Evolutionary conservation across 2,797 vertebrate species (phyloP), one percentile per base, ranked within the genome.

Genomic region (Eidolon dupreanum): DNA sequence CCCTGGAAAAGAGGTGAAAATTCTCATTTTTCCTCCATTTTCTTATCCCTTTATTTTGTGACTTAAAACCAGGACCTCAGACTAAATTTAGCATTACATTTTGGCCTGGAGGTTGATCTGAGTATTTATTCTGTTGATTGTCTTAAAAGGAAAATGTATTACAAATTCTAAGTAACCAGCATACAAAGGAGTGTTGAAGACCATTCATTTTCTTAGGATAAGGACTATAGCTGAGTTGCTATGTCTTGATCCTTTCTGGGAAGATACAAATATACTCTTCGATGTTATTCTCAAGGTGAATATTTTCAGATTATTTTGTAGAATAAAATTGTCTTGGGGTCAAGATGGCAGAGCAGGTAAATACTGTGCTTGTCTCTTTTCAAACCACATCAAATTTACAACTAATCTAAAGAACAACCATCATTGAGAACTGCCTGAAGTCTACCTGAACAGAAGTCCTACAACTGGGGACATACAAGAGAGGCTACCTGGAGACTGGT

Each of bases 61-160:
- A 87, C 8, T 4, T 8, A 2, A 87, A 90, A 86, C 41, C 53
- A 95, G 46, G 26, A 77, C 2, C 43, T 43, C 13, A 70, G 12
- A 63, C 46, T 79, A 59, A 93, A 17, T 31, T 85, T 55, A 24
- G 12, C n/a, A 63, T 90, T 83, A 33, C 13, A 38, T 74, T 85
- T 19, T 63, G 10, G 8, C 65, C 90, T 75, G 31, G 5, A 70
- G 15, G 5, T 66, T 41, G 33, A 38, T 6, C 2, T 65, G 20
- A 24, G 8, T 16, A 65, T 22, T 57, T 94, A 9, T 28, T 84
- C 19, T 84, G 19, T 57, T 28, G 89, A 33, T 66, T 55, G 20
- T 90, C 46, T 86, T 77, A 90, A 16, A 65, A 83, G n/a, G 33
- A 74, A 90, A 85, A 95, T 63, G 12, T 26, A 74, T 86, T 63